Conservation (phyloP, 1,140 invertebrate species). For the Apis florea region DNA sequence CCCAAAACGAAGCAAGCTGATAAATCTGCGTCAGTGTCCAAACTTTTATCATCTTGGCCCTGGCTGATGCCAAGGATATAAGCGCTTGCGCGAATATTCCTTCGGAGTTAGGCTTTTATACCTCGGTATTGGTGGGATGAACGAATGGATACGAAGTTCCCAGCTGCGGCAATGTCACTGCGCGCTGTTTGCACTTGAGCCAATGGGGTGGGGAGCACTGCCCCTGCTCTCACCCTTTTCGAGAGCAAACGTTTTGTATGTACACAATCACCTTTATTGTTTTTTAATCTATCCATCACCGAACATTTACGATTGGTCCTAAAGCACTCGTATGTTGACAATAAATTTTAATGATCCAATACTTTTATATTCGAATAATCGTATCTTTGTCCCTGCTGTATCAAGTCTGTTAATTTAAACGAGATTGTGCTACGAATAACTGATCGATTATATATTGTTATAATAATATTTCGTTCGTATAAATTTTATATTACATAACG, state of each 20-base stretch:
- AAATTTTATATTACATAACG: no score
- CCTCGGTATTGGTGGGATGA: slow-evolving; percentile 57
- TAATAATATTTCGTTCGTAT: background rate
- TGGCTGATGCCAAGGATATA: slow-evolving; percentile 20
- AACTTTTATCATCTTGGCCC: slow-evolving; percentile 44
- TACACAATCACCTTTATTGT: background rate
- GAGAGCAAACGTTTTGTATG: background rate
- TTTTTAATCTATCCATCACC: background rate
- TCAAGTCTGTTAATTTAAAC: background rate
- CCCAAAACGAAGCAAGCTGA: slow-evolving; percentile 19
- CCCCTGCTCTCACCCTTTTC: slow-evolving; percentile 7
- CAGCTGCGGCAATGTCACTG: slow-evolving; percentile 64
- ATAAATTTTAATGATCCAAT: slow-evolving; percentile 36
- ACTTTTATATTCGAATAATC: slow-evolving; percentile 55
- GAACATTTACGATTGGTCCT: no score
- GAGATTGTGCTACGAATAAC: background rate
- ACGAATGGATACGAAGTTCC: slow-evolving; percentile 30
- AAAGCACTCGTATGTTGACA: background rate
- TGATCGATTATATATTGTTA: background rate
- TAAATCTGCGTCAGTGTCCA: slow-evolving; percentile 50
- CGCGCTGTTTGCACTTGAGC: slow-evolving; percentile 55
- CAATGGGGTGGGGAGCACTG: slow-evolving; percentile 39
- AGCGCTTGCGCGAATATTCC: slow-evolving; percentile 49
- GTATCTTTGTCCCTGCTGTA: slow-evolving; percentile 17
- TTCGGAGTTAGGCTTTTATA: slow-evolving; percentile 37